phyloP scores from a whole-genome alignment of 2,797 vertebrate species.

The Poeciliopsis infans region DNA sequence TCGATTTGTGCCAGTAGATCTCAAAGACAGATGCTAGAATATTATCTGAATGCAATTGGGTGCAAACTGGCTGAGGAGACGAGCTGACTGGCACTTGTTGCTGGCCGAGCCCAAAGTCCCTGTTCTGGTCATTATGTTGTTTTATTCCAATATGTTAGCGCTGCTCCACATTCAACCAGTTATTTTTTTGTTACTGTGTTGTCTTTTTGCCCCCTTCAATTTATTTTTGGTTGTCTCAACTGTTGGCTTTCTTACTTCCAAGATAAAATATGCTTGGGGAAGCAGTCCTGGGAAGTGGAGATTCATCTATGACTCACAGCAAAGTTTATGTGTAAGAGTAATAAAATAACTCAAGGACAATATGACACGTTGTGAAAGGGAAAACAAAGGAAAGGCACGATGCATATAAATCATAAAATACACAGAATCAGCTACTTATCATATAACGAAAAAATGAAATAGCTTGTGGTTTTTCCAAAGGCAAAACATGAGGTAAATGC shows the following conservation, averaged over 20 bases:
- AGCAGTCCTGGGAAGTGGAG: constrained; percentile 30
- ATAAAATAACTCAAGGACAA: constrained; percentile 42
- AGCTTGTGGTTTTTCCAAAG: constrained; percentile 22
- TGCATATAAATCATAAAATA: constrained; percentile 26
- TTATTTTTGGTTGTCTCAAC: constrained; percentile 45
- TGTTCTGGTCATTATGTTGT: constrained; percentile 45
- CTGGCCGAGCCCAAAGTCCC: constrained; percentile 29
- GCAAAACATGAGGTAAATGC: constrained; percentile 5
- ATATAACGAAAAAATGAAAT: constrained; percentile 11
- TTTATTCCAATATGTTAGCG: constrained; percentile 46
- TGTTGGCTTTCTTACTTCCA: constrained; percentile 15
- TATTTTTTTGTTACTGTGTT: constrained; percentile 14
- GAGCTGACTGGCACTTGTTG: constrained; percentile 51
- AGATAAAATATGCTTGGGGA: constrained; percentile 42
- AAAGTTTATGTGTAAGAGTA: constrained; percentile 38
- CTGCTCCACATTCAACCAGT: constrained; percentile 35
- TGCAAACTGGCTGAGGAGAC: constrained; percentile 38
- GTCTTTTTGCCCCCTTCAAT: constrained; percentile 1
- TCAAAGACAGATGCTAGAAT: constrained; percentile 63
- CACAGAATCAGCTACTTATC: constrained; percentile 7
- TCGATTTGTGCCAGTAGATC: constrained; percentile 56
- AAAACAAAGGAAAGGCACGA: constrained; percentile 47
- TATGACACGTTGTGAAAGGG: constrained; percentile 37
- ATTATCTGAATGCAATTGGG: constrained; percentile 55
- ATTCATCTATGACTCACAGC: constrained; percentile 44